Conservation (phyloP, 53 echinoderm and acorn worm genomes). For the Patiria pectinifera region DNA sequence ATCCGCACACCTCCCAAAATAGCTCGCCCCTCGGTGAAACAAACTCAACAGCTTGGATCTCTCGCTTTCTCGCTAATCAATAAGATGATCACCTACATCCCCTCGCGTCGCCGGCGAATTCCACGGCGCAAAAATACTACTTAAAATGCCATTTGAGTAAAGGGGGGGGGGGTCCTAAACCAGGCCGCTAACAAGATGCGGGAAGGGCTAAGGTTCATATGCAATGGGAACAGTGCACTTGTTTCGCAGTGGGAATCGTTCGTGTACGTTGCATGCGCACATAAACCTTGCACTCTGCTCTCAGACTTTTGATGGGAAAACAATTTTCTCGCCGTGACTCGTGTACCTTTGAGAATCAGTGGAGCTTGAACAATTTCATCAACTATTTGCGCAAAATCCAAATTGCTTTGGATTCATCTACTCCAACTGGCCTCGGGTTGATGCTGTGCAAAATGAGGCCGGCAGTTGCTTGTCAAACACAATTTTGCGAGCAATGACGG, state of each 20-base stretch:
- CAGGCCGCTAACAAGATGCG: not conserved
- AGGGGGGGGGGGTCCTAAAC: not conserved
- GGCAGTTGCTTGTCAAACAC: not conserved
- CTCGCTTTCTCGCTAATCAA: slow-evolving; percentile 20
- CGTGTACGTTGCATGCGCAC: not conserved
- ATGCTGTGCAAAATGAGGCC: not conserved
- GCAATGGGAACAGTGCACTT: slow-evolving; percentile 19
- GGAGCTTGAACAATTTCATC: not conserved
- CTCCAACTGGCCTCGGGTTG: not conserved
- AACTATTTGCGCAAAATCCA: not conserved
- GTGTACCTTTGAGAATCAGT: not conserved
- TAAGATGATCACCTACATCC: slow-evolving; percentile 22
- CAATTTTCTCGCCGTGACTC: not conserved
- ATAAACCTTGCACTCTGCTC: not conserved
- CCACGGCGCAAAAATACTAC: slow-evolving; percentile 25
- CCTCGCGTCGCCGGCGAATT: not conserved
- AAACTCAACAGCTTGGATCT: slow-evolving; percentile 38
- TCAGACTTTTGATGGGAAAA: not conserved
- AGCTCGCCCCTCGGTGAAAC: not conserved
- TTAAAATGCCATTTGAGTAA: slow-evolving; percentile 47
- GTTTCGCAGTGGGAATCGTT: not conserved
- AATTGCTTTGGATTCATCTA: not conserved
- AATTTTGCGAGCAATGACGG: not conserved
- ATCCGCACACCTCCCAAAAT: not conserved
- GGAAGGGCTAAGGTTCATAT: not conserved